These are phyloP conservation scores for Agrenia bidenticulata DNA, from an alignment of 2,888 invertebrate species.

Conservation along the genomic window DNA sequence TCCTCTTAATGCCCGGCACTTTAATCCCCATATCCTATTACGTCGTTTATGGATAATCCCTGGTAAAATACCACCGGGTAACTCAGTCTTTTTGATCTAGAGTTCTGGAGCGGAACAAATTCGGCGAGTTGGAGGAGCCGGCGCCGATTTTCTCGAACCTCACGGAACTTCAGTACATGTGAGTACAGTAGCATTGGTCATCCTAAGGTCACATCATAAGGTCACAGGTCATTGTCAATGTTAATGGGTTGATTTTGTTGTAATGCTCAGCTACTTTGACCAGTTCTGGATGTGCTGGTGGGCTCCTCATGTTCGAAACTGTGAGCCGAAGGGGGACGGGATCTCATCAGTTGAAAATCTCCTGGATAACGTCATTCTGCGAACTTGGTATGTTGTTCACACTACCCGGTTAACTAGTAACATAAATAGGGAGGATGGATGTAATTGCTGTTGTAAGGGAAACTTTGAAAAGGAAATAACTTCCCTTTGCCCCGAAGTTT, in stretches of 20 bases:
- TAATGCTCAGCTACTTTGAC: constrained; percentile 61
- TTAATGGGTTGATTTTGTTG: not conserved
- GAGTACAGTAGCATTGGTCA: constrained; percentile 30
- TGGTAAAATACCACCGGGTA: too few relatives aligned
- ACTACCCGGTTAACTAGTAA: too few relatives aligned
- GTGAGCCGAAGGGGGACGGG: constrained; percentile 64
- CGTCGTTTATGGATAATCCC: too few relatives aligned
- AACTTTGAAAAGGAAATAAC: too few relatives aligned
- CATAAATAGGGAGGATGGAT: too few relatives aligned
- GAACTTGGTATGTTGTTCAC: constrained; percentile 58
- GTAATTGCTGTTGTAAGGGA: too few relatives aligned
- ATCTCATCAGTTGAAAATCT: constrained; percentile 64
- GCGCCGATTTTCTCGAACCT: constrained; percentile 46
- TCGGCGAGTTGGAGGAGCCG: constrained; percentile 47
- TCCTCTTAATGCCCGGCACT: too few relatives aligned
- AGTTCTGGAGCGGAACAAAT: constrained; percentile 49
- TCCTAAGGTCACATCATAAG: not conserved
- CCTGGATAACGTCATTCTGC: constrained; percentile 62
- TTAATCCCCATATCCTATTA: not conserved
- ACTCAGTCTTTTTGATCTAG: too few relatives aligned
- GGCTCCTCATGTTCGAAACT: constrained; percentile 62
- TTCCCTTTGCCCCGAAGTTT: too few relatives aligned
- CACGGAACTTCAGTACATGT: constrained; percentile 51
- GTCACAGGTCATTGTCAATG: not conserved
- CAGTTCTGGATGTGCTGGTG: constrained; percentile 63